Conservation (phyloP, 2,113 vertebrate genomes). For the Tragulus kanchil region DNA sequence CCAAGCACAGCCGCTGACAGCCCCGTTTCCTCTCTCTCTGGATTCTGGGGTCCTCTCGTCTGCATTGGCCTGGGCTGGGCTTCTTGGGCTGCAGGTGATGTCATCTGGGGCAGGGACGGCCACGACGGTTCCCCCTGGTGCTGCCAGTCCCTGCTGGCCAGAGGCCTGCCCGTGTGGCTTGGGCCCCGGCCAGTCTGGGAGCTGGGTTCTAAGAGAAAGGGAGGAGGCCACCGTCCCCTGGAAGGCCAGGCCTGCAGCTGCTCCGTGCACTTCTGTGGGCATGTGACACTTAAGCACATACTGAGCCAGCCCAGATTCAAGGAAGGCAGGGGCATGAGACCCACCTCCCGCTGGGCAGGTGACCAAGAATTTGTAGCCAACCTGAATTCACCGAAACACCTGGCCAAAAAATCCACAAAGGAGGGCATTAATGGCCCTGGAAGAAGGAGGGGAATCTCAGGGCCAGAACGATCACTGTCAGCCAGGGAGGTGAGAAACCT, state of each 20-base stretch:
- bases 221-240: neutral
- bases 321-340: neutral
- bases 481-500: neutral
- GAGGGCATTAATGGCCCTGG: neutral
- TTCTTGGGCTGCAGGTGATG: neutral
- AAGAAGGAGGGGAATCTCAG: neutral
- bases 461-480: neutral
- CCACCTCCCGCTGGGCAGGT: neutral
- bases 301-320: neutral
- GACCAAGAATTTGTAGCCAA: neutral
- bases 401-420: neutral
- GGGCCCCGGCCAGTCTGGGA: neutral
- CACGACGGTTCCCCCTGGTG: neutral
- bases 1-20: neutral
- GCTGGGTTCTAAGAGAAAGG: neutral
- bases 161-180: neutral
- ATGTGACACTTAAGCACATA: neutral
- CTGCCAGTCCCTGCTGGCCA: neutral
- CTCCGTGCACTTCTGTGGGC: rapidly evolving
- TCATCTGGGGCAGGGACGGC: neutral
- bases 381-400: neutral
- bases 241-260: neutral
- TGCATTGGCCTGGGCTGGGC: neutral
- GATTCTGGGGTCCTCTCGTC: neutral
- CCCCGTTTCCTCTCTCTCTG: neutral